phyloP scores from a whole-genome alignment of 1,140 invertebrate genomes.

The Drosophila sp. region DNA sequence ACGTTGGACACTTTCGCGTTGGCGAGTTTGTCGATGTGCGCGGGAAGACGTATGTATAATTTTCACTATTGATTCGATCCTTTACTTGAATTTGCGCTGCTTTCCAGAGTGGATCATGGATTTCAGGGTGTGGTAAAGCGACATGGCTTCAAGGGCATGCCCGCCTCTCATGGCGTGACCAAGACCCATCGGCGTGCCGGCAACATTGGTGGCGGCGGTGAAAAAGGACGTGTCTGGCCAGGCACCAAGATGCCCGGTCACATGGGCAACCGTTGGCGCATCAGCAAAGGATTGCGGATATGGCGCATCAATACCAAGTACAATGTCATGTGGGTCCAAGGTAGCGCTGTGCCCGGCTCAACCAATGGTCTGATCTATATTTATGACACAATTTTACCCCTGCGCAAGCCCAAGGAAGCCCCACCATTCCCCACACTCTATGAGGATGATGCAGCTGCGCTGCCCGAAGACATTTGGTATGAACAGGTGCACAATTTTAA shows the following conservation, averaged over 20 bases:
- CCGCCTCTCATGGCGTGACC: constrained; percentile 95
- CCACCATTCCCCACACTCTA: constrained; percentile 93
- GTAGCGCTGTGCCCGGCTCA: constrained; percentile 91
- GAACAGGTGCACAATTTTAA: constrained; percentile 78
- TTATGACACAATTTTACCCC: constrained; percentile 90
- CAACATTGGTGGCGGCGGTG: constrained; percentile 93
- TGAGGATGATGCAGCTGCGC: constrained; percentile 84
- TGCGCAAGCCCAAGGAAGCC: constrained; percentile 85
- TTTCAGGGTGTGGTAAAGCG: constrained; percentile 99
- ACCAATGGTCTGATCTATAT: constrained; percentile 92
- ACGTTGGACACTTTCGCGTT: constrained; percentile 93
- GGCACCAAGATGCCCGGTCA: constrained; percentile 98
- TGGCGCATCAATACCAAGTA: constrained; percentile 96
- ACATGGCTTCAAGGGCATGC: constrained; percentile 97
- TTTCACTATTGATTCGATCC: neutral
- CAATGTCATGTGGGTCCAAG: constrained; percentile 95
- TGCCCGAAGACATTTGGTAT: constrained; percentile 70
- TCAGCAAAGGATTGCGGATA: constrained; percentile 90
- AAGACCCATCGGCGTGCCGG: constrained; percentile 97
- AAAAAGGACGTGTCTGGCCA: constrained; percentile 94
- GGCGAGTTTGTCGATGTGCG: constrained; percentile 96
- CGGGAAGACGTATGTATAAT: constrained; percentile 92
- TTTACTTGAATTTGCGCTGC: neutral
- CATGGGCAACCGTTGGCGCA: constrained; percentile 94
- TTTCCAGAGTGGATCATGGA: constrained; percentile 92